These are phyloP conservation scores for Dendronephthya gigantea DNA, from an alignment of 64 coral and sea anemone genomes.

Conservation along the genomic window DNA sequence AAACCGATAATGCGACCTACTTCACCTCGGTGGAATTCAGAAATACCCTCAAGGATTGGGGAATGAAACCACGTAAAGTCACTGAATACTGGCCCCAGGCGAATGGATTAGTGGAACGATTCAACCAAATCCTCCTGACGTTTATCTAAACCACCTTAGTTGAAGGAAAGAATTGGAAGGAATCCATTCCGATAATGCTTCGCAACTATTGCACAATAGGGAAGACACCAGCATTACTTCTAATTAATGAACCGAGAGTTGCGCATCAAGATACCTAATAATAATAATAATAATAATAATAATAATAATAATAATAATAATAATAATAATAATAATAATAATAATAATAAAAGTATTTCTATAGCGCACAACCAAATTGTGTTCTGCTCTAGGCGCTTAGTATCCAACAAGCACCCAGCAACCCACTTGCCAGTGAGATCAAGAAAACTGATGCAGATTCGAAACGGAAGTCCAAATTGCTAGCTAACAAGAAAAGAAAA, in stretches of 20 bases:
- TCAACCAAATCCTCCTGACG: background rate
- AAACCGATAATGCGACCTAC: too few species aligned
- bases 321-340: too few species aligned
- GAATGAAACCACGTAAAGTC: background rate
- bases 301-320: too few species aligned
- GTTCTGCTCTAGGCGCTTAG: too few species aligned
- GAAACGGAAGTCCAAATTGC: too few species aligned
- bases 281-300: too few species aligned
- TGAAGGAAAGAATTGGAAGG: background rate
- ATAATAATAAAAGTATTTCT: too few species aligned
- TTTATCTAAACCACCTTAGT: background rate
- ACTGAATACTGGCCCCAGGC: constrained; percentile 2
- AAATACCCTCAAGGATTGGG: background rate
- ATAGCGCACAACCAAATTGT: too few species aligned
- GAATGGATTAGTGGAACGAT: background rate
- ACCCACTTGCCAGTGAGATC: background rate
- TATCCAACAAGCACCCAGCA: background rate
- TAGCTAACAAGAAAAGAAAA: background rate
- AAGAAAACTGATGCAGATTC: background rate
- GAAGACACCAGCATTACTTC: too few species aligned
- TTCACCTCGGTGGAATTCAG: background rate
- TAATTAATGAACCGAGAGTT: background rate
- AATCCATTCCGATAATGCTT: too few species aligned
- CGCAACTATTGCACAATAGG: too few species aligned
- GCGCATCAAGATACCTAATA: background rate